Percentiles rank a stretch among this genome's conserved stretches.
Conservation (phyloP, 2,888 invertebrate species). For the Phorcus lineatus region DNA sequence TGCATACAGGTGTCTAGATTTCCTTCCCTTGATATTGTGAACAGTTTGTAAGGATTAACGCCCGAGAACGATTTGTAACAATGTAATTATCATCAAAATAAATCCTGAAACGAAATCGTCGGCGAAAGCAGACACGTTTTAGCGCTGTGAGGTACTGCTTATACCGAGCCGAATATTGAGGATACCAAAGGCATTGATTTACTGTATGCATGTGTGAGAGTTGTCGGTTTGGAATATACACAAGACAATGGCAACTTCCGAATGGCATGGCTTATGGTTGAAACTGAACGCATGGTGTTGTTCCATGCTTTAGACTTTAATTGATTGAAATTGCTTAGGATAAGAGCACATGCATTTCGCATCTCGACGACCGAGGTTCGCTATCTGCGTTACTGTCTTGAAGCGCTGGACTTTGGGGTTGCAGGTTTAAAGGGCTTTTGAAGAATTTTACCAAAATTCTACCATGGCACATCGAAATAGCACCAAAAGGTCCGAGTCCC, state of each 20-base stretch:
- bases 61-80: neutral
- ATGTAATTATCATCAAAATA: neutral
- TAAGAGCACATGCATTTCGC: no score
- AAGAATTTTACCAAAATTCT: neutral
- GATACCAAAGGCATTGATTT: no score
- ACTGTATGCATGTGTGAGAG: no score
- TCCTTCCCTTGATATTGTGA: neutral
- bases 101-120: neutral
- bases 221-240: no score
- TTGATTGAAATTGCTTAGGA: neutral
- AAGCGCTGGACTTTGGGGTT: no score
- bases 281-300: neutral
- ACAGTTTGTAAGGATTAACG: neutral
- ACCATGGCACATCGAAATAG: constrained; percentile 55
- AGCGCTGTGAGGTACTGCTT: neutral
- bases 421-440: neutral
- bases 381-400: no score
- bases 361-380: no score
- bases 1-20: neutral
- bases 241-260: neutral
- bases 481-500: constrained; percentile 66
- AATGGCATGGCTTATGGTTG: constrained; percentile 1
- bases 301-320: neutral
- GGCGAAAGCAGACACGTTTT: neutral
- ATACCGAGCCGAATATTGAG: no score